Evolutionary conservation across 2,797 vertebrate species (phyloP), one percentile per base, ranked within the genome.

Genomic region (Fistularia commersonii): DNA sequence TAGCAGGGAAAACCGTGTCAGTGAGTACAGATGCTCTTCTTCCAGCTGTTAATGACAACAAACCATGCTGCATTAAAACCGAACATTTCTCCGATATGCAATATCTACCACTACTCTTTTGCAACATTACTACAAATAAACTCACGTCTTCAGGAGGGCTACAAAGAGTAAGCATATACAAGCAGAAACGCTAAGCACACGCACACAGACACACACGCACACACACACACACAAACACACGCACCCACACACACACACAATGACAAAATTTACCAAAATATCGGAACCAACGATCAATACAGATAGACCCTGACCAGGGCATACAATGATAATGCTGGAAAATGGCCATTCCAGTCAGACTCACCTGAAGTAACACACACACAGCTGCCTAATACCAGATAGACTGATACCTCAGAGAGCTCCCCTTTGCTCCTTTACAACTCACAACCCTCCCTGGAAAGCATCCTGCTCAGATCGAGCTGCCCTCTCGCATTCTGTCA

Each of bases 381-480:
- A 68, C 51, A 60, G 51, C 54, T 47, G 43, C 55, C 64, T 63
- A 73, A 69, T 7, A 59, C 48, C 57, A 62, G 13, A 66, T 51
- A 52, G 60, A 76, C 5, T 61, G 54, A 75, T 54, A 51, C 74
- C 58, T 66, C 48, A 15, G 64, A 72, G 61, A 80, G 72, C 61
- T 82, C 72, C 75, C 72, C 83, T 79, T 66, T 78, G 79, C 67
- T 82, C 66, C 70, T 66, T 64, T 67, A 80, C 78, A 76, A 73
- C 70, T 75, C 66, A 71, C 53, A 61, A 76, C 76, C 77, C 57
- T 74, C 65, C 65, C 64, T 58, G 49, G 66, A 74, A 44, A 77
- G 68, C 73, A 83, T 81, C 77, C 76, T 66, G 69, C 71, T 72
- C 72, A 33, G 66, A 74, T 69, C 70, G 70, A 79, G 68, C 79